Base-by-base conservation (phyloP, 1,140 invertebrate genomes). In the Lucilia cuprina region DNA sequence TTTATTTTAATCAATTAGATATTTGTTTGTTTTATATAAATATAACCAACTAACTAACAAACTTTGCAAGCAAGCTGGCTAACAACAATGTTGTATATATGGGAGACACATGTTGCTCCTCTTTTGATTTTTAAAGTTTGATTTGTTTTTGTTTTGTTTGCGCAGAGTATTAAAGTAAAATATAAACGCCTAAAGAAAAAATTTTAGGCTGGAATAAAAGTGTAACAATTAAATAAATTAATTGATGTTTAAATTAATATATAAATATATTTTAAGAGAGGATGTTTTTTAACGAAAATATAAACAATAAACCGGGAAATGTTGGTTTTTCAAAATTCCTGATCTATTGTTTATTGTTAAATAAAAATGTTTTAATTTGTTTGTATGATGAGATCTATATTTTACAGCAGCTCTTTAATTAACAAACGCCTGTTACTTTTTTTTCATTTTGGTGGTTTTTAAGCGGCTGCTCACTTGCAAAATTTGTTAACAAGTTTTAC, bases 401-500 rank as follows among this genome's bases (percentile, higher is more conserved):
- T 41, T 49, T 50, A 49, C 41, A 25, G n/a, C 34, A 49, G 77
- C n/a, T 25, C 41, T 80, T 34, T 35, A 8, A 7, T 17, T 80
- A n/a, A 49, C n/a, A 49, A 12, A 80, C 77, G 41, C 41, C 47
- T 78, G 75, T 17, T 78, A 75, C 25, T 30, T 30, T 30, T 30
- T 30, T 30, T 30, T 30, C 25, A 30, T 30, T 30, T 30, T 30
- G 1, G 25, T 30, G 25, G 3, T 41, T 41, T 41, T 41, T 41
- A 41, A 41, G 74, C 9, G 35, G 75, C 75, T 49, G 77, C 65
- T 80, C 21, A 80, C 77, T 80, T 80, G 77, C 77, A 80, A 80
- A 80, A 80, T 80, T 80, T 80, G 77, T 30, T 80, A 80, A 80
- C 10, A 80, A 80, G 77, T 80, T 80, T 80, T 80, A 80, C 77